Evolutionary conservation across 1,140 invertebrate genomes (phyloP).

Genomic region (Teleogryllus occipitalis): DNA sequence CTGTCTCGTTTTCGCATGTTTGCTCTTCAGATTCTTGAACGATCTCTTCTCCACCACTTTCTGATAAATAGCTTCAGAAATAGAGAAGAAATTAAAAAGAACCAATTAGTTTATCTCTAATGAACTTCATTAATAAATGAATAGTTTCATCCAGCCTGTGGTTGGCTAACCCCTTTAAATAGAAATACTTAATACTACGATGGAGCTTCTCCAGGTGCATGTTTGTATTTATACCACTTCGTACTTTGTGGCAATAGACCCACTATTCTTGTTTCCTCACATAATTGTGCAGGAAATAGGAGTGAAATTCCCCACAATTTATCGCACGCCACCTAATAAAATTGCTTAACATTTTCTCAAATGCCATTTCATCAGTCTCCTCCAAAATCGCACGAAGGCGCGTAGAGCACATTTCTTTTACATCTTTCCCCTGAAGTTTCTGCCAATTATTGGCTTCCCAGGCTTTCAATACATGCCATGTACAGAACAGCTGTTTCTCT

Average conservation of each 20-base stretch:
- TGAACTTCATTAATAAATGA: background rate
- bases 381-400: background rate
- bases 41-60: no score
- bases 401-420: background rate
- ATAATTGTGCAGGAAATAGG: background rate
- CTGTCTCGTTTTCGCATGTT: no score
- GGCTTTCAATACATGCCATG: conserved; percentile 17
- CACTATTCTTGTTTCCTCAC: background rate
- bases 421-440: background rate
- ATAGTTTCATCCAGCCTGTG: background rate
- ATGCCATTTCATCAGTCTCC: background rate
- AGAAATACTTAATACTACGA: no score
- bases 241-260: background rate
- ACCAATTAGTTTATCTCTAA: conserved; percentile 10
- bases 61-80: no score
- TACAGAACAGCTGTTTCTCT: conserved; percentile 12
- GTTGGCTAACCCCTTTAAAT: background rate
- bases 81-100: no score
- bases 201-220: background rate
- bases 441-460: conserved; percentile 12
- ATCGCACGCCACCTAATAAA: background rate
- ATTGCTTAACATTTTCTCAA: background rate
- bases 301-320: background rate
- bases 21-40: no score
- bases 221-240: background rate